phyloP scores from a whole-genome alignment of 2,113 vertebrate species.

The Conger conger region DNA sequence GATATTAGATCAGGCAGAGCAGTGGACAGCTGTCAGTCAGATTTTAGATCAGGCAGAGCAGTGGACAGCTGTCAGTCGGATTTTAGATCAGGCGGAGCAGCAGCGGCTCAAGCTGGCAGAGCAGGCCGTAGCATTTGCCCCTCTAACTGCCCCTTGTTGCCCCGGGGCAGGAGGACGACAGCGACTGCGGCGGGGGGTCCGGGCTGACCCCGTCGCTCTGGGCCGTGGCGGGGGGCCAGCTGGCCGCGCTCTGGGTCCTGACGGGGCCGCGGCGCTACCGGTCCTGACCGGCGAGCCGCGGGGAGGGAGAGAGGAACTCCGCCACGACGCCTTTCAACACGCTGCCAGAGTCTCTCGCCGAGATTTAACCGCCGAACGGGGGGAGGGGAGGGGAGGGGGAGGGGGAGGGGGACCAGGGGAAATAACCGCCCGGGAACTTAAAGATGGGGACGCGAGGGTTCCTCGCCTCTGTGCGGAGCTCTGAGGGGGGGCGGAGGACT shows the following conservation, averaged over 20 bases:
- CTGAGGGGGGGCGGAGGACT: constrained; percentile 18
- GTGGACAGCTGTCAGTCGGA: not conserved
- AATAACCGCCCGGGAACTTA: constrained; percentile 32
- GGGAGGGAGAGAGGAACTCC: not conserved
- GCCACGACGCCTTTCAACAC: constrained; percentile 52
- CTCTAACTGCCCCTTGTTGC: not conserved
- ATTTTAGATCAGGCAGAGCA: no score
- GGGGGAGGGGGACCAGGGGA: constrained; percentile 49
- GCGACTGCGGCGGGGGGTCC: constrained; percentile 89
- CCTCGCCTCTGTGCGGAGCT: constrained; percentile 42
- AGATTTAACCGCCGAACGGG: constrained; percentile 22
- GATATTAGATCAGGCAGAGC: no score
- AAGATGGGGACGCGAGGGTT: not conserved
- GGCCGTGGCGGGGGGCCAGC: constrained; percentile 79
- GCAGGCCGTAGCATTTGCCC: not conserved
- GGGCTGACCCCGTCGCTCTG: constrained; percentile 79
- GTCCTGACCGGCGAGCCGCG: constrained; percentile 73
- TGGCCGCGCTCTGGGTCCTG: constrained; percentile 85
- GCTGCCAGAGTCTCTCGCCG: constrained; percentile 56
- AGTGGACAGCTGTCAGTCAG: no score
- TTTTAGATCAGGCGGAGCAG: not conserved
- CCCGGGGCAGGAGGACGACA: constrained; percentile 83
- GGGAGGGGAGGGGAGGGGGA: constrained; percentile 23
- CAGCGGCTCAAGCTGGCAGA: not conserved
- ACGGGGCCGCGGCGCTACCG: constrained; percentile 73